Conservation (phyloP, 2,888 invertebrate genomes). For the Folsomia manolachei region DNA sequence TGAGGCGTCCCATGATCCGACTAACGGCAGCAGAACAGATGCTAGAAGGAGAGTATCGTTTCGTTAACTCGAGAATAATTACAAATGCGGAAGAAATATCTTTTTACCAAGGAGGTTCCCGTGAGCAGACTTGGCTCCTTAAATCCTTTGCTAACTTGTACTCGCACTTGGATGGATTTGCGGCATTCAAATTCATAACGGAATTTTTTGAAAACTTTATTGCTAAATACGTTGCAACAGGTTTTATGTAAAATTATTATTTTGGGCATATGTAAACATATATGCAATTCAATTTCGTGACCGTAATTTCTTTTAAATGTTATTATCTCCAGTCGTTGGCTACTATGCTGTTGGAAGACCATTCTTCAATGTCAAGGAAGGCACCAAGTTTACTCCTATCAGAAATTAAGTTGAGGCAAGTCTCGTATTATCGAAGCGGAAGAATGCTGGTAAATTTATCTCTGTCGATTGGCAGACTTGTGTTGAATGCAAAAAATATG, state of each 20-base stretch:
- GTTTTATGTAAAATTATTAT: too few relatives aligned
- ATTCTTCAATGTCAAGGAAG: slow-evolving; percentile 75
- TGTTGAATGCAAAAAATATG: slow-evolving; percentile 91
- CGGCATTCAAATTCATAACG: slow-evolving; percentile 85
- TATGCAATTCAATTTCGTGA: too few relatives aligned
- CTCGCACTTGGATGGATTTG: slow-evolving; percentile 77
- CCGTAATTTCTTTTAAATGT: too few relatives aligned
- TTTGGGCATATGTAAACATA: too few relatives aligned
- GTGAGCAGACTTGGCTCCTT: slow-evolving; percentile 82
- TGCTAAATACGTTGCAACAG: slow-evolving; percentile 94
- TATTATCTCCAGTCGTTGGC: too few relatives aligned
- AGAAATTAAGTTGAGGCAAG: slow-evolving; percentile 29
- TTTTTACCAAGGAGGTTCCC: slow-evolving; percentile 63
- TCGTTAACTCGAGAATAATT: slow-evolving; percentile 91
- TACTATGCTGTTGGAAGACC: slow-evolving; percentile 93
- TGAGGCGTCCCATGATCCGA: slow-evolving; percentile 81
- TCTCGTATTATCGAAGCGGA: slow-evolving; percentile 95
- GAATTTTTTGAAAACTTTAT: slow-evolving; percentile 94
- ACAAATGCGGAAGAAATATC: slow-evolving; percentile 94
- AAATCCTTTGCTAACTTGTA: slow-evolving; percentile 72
- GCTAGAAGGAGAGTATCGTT: slow-evolving; percentile 97
- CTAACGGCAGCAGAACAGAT: slow-evolving; percentile 93
- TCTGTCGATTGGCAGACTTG: slow-evolving; percentile 92
- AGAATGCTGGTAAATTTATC: slow-evolving; percentile 94
- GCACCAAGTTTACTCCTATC: background rate